A percentile compares a stretch with the other conserved stretches of the same genome.
Evolutionary conservation across 2,888 invertebrate genomes (phyloP).

Genomic region (Epistrophe eligans): DNA sequence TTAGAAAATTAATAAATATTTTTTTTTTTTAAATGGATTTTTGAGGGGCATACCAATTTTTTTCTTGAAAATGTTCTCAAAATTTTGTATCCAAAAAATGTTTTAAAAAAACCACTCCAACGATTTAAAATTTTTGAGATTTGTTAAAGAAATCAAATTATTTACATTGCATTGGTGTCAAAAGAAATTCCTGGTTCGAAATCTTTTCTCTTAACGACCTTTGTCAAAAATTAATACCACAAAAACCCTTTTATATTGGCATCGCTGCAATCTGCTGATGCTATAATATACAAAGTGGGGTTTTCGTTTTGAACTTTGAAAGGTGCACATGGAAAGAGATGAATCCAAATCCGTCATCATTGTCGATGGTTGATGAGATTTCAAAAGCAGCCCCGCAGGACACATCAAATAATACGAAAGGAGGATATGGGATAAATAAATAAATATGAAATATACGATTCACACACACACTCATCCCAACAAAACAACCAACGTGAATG

Average conservation of each 20-base stretch:
- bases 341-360: conserved; percentile 27
- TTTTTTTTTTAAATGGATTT: too few species aligned
- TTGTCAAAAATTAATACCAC: background rate
- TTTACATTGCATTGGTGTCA: too few species aligned
- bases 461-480: conserved; percentile 11
- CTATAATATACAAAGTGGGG: background rate
- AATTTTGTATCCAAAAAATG: too few species aligned
- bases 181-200: too few species aligned
- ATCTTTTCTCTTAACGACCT: too few species aligned
- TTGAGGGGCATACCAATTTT: too few species aligned
- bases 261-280: background rate
- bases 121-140: too few species aligned
- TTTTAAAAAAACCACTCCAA: too few species aligned
- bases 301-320: background rate
- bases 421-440: conserved; percentile 67
- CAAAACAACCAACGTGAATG: background rate
- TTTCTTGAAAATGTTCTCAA: too few species aligned
- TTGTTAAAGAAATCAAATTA: too few species aligned
- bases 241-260: conserved; percentile 1
- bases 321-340: background rate
- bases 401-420: conserved; percentile 69
- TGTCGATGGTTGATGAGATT: conserved; percentile 63
- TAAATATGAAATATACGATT: conserved; percentile 60
- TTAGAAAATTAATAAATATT: too few species aligned
- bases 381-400: conserved; percentile 72